Conservation (phyloP, 2,888 invertebrate species). For the Bellardia bayeri region DNA sequence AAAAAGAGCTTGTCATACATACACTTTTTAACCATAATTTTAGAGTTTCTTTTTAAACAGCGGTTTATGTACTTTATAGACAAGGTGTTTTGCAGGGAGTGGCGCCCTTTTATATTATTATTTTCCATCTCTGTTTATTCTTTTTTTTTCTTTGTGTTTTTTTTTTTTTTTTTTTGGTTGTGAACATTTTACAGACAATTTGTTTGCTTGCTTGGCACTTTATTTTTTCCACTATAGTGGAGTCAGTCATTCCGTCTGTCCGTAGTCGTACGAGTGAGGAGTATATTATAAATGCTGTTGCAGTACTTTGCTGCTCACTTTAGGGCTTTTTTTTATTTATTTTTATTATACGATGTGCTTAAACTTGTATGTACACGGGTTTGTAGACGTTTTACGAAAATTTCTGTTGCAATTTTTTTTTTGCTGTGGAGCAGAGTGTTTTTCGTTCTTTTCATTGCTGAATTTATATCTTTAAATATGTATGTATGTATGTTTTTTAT, state of each 20-base stretch:
- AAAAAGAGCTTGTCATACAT: conserved; percentile 68
- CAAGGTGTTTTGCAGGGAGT: conserved; percentile 72
- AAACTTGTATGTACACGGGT: conserved; percentile 50
- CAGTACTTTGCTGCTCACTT: conserved; percentile 70
- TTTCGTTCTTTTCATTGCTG: conserved; percentile 33
- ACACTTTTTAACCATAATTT: conserved; percentile 69
- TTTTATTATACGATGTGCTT: conserved; percentile 49
- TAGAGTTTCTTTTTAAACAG: conserved; percentile 57
- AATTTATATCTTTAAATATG: conserved; percentile 41
- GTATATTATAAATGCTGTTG: conserved; percentile 66
- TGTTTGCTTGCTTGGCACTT: conserved; percentile 74
- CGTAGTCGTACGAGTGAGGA: conserved; percentile 32
- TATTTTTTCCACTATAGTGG: conserved; percentile 65
- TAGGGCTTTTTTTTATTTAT: conserved; percentile 58
- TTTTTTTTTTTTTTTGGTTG: conserved; percentile 44
- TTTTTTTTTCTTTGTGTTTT: not conserved
- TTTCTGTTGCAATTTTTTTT: conserved; percentile 53
- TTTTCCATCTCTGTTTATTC: conserved; percentile 49
- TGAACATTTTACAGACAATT: conserved; percentile 73
- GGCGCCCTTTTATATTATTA: conserved; percentile 63
- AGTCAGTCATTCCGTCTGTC: conserved; percentile 14
- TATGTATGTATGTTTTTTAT: not conserved
- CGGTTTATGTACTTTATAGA: conserved; percentile 64
- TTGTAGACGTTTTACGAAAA: conserved; percentile 53
- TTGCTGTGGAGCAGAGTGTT: not conserved